These are phyloP conservation scores for Entomobrya proxima DNA, from an alignment of 2,888 invertebrate genomes.

Conservation along the genomic window DNA sequence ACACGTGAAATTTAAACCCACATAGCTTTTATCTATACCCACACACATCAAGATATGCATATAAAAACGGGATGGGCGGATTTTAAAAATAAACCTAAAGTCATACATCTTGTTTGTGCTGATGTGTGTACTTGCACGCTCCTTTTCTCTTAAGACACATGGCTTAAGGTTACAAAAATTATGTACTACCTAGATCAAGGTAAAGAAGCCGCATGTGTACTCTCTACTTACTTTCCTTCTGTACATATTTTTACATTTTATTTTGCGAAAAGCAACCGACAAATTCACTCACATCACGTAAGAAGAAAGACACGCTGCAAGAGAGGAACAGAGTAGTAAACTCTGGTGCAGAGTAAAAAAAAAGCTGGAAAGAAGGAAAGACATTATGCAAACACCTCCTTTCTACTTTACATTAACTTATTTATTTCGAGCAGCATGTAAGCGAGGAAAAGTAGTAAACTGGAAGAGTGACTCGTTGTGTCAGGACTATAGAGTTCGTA, in stretches of 20 bases:
- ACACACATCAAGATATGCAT: background rate
- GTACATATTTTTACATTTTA: background rate
- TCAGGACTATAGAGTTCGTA: background rate
- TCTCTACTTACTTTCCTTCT: background rate
- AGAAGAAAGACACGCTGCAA: background rate
- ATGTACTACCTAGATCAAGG: background rate
- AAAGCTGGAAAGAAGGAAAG: slow-evolving; percentile 18
- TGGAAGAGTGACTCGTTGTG: background rate
- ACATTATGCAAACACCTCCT: slow-evolving; percentile 58
- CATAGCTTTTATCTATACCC: background rate
- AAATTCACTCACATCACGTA: background rate
- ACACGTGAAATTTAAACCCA: background rate
- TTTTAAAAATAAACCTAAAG: background rate
- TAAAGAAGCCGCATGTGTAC: background rate
- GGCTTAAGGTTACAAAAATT: slow-evolving; percentile 1
- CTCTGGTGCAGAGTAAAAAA: background rate
- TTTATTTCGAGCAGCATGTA: background rate
- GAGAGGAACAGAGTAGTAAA: background rate
- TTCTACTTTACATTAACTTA: background rate
- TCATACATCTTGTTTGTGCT: slow-evolving; percentile 11
- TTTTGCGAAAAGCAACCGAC: background rate
- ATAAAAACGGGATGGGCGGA: slow-evolving; percentile 11
- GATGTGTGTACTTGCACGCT: slow-evolving; percentile 5
- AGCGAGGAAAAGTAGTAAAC: background rate
- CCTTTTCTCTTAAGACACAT: background rate